Percentiles rank a stretch among this genome's conserved stretches.
Evolutionary conservation across 53 echinoderm and acorn worm genomes (phyloP).

Genomic region (Astropecten irregularis): DNA sequence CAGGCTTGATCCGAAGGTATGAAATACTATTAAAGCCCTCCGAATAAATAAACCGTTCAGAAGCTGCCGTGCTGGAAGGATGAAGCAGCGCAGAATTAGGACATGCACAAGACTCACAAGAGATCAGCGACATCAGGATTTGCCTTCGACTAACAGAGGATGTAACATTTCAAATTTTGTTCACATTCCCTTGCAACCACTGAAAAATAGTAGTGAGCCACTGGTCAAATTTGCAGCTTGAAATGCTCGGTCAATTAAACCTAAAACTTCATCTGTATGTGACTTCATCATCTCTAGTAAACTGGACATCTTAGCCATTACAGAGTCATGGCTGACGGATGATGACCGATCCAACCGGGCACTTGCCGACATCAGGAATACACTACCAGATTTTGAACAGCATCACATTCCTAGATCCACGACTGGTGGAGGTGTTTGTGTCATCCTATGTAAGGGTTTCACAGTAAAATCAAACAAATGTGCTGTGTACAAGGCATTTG

Average conservation of each 20-base stretch:
- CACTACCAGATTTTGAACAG: conserved; percentile 35
- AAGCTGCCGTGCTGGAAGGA: conserved; percentile 15
- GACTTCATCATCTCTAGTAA: conserved; percentile 44
- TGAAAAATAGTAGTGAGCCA: background rate
- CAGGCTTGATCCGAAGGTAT: background rate
- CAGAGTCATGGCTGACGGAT: conserved; percentile 52
- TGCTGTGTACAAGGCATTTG: conserved; percentile 6
- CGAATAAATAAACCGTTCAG: background rate
- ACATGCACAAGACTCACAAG: background rate
- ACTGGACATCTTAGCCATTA: conserved; percentile 54
- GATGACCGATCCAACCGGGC: conserved; percentile 39
- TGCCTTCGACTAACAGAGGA: background rate
- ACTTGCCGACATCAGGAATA: conserved; percentile 48
- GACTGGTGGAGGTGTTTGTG: conserved; percentile 45
- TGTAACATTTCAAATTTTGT: background rate
- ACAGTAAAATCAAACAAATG: conserved; percentile 1
- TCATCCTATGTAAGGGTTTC: conserved; percentile 58
- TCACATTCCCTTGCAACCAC: background rate
- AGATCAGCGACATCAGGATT: background rate
- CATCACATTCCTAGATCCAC: conserved; percentile 33
- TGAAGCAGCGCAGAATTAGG: conserved; percentile 9
- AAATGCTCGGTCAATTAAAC: conserved; percentile 50
- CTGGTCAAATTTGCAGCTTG: conserved; percentile 27
- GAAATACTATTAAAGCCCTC: conserved; percentile 19
- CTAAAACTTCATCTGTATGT: conserved; percentile 53